Evolutionary conservation across 2,113 vertebrate species (phyloP).

Genomic region (Cricetomys ansorgei): DNA sequence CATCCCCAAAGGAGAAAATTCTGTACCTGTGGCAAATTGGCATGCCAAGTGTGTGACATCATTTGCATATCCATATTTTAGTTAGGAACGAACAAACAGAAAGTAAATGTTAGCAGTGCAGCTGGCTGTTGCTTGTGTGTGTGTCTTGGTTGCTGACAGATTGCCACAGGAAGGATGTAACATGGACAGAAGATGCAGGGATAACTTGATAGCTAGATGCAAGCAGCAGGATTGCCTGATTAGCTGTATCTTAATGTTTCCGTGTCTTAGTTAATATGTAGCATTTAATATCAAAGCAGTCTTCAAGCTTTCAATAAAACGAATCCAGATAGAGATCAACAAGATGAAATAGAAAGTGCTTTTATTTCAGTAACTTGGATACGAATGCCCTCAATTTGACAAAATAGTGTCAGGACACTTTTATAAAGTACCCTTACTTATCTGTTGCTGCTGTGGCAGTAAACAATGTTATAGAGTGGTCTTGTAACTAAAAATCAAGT

Average conservation of each 20-base stretch:
- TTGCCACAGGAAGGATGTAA: slow-evolving; percentile 73
- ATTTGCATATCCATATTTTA: slow-evolving; percentile 76
- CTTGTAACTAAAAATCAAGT: not conserved
- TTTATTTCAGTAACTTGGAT: slow-evolving; percentile 41
- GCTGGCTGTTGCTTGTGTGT: slow-evolving; percentile 73
- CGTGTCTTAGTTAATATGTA: slow-evolving; percentile 58
- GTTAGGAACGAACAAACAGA: slow-evolving; percentile 77
- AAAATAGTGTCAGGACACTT: slow-evolving; percentile 23
- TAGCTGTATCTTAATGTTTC: slow-evolving; percentile 63
- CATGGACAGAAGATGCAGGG: slow-evolving; percentile 78
- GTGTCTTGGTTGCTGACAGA: slow-evolving; percentile 73
- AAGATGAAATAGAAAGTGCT: not conserved
- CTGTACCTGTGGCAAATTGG: slow-evolving; percentile 74
- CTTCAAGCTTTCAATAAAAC: slow-evolving; percentile 46
- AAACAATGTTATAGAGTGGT: not conserved
- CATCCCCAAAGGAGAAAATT: slow-evolving; percentile 69
- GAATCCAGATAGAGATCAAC: slow-evolving; percentile 33
- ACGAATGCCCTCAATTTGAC: slow-evolving; percentile 43
- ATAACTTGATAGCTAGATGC: slow-evolving; percentile 74
- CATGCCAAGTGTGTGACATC: slow-evolving; percentile 66
- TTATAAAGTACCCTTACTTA: not conserved
- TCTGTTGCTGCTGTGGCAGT: not conserved
- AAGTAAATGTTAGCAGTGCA: slow-evolving; percentile 81
- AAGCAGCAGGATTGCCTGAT: slow-evolving; percentile 64
- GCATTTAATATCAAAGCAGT: slow-evolving; percentile 4